Conservation (phyloP, 2,888 invertebrate species). For the Drosophila kambysellisi region DNA sequence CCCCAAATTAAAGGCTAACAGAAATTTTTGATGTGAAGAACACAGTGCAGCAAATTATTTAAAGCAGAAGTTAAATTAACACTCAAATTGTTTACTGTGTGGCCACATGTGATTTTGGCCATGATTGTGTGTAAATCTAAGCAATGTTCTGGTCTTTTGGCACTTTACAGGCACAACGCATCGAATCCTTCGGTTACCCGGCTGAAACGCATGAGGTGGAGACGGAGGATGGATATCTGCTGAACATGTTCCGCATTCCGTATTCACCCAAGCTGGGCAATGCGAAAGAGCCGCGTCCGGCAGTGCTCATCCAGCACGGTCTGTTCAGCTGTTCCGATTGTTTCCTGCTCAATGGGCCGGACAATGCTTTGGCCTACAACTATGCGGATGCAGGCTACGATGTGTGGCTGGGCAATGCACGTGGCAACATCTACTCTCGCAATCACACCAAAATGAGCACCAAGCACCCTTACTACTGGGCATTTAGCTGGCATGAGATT, state of each 20-base stretch:
- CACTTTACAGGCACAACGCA: conserved; percentile 72
- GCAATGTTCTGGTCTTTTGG: background rate
- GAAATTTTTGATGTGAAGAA: too few species aligned
- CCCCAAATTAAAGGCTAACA: background rate
- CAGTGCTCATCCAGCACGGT: conserved; percentile 92
- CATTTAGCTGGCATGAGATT: conserved; percentile 87
- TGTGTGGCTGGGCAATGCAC: conserved; percentile 88
- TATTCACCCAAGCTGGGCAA: conserved; percentile 83
- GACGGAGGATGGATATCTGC: conserved; percentile 93
- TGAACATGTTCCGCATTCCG: conserved; percentile 93
- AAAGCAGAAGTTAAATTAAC: background rate
- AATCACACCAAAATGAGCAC: conserved; percentile 85
- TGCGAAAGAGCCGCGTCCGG: conserved; percentile 85
- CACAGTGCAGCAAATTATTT: too few species aligned
- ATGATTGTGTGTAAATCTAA: background rate
- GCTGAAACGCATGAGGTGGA: conserved; percentile 89
- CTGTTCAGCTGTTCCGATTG: conserved; percentile 88
- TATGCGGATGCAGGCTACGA: conserved; percentile 86
- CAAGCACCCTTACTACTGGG: conserved; percentile 80
- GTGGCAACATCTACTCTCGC: conserved; percentile 88
- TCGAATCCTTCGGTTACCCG: conserved; percentile 86
- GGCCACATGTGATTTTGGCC: background rate
- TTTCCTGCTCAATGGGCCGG: conserved; percentile 90
- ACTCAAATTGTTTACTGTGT: background rate
- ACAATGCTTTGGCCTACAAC: conserved; percentile 87